Percentiles rank a stretch among this genome's conserved stretches.
Conservation (phyloP, 2,888 invertebrate genomes). For the Eretmocerus hayati region DNA sequence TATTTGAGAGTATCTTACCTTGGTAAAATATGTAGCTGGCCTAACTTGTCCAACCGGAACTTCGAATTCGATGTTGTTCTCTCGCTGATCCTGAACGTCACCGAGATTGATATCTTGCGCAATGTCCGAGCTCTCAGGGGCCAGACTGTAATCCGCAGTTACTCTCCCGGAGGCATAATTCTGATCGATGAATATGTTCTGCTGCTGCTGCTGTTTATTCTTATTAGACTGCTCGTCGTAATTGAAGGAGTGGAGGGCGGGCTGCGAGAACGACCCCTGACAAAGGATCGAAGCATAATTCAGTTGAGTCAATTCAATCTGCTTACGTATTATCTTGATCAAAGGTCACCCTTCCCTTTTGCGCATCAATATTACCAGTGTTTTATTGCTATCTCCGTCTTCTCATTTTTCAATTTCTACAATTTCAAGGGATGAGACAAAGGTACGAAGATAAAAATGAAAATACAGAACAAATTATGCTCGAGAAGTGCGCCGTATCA, state of each 20-base stretch:
- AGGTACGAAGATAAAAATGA: no score
- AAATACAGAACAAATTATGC: no score
- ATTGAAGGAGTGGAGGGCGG: constrained; percentile 42
- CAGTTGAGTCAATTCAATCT: no score
- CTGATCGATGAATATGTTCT: constrained; percentile 35
- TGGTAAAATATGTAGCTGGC: constrained; percentile 49
- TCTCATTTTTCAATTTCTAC: no score
- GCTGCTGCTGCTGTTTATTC: constrained; percentile 29
- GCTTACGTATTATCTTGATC: no score
- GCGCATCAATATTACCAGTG: no score
- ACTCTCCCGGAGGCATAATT: constrained; percentile 37
- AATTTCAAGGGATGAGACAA: no score
- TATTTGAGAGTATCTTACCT: no score
- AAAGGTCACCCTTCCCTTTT: no score
- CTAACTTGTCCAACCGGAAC: constrained; percentile 25
- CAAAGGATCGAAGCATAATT: no score
- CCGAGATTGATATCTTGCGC: constrained; percentile 5
- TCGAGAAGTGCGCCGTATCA: no score
- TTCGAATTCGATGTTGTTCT: constrained; percentile 39
- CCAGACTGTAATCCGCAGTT: constrained; percentile 38
- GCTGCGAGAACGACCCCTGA: constrained; percentile 35
- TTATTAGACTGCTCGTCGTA: constrained; percentile 41
- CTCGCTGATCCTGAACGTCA: constrained; percentile 29
- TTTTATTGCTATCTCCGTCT: no score
- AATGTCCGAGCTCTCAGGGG: constrained; percentile 23